Conservation (phyloP, 2,797 vertebrate genomes). For the Cyprinella venusta region DNA sequence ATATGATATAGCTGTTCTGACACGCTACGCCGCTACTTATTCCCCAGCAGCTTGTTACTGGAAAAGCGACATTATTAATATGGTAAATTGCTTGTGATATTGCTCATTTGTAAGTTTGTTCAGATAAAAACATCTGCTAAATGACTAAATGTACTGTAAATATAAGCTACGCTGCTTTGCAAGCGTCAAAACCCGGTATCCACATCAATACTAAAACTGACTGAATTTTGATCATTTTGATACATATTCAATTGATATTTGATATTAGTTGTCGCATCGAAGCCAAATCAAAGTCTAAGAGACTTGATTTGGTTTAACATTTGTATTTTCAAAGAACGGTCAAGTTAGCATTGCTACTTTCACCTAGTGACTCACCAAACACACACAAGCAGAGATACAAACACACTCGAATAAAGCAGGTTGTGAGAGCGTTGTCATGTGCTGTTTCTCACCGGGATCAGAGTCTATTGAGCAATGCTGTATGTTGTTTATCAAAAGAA, state of each 20-base stretch:
- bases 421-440: constrained; percentile 27
- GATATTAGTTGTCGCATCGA: not conserved
- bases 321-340: not conserved
- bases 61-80: constrained; percentile 11
- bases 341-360: not conserved
- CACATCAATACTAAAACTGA: not conserved
- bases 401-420: constrained; percentile 17
- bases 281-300: not conserved
- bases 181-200: not conserved
- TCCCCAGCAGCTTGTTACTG: constrained; percentile 24
- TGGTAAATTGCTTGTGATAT: constrained; percentile 16
- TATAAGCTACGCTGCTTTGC: not conserved
- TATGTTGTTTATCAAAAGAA: constrained; percentile 42
- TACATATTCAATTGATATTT: not conserved
- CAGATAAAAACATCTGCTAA: constrained; percentile 7
- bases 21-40: constrained; percentile 7
- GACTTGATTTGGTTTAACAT: not conserved
- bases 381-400: constrained; percentile 6
- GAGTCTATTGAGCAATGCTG: not conserved
- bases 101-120: constrained; percentile 10
- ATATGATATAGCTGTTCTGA: constrained; percentile 25
- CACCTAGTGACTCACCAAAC: not conserved
- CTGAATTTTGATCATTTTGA: not conserved
- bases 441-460: constrained; percentile 25
- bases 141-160: not conserved